These are phyloP conservation scores for Sebastes nivosus DNA, from an alignment of 2,797 vertebrate species.

Conservation along the genomic window DNA sequence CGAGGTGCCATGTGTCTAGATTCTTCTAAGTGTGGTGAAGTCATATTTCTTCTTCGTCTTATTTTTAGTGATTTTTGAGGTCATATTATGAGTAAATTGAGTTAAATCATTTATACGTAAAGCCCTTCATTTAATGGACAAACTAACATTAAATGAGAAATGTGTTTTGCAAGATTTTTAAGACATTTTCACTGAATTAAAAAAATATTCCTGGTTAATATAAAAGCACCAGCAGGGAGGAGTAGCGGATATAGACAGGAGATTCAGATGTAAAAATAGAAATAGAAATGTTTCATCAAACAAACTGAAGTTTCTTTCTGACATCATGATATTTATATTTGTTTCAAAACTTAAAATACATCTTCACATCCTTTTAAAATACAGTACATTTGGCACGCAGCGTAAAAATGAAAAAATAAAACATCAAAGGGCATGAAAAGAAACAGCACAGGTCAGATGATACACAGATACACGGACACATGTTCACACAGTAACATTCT, in stretches of 20 bases:
- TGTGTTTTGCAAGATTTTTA: background rate
- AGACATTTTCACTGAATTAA: background rate
- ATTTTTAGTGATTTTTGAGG: background rate
- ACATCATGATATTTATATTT: conserved; percentile 92
- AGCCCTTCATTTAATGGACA: background rate
- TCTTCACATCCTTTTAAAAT: conserved; percentile 96
- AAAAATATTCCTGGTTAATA: background rate
- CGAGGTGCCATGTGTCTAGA: too few species aligned
- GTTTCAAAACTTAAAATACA: conserved; percentile 87
- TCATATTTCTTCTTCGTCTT: too few species aligned
- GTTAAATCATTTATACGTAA: background rate
- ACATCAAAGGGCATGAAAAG: conserved; percentile 83
- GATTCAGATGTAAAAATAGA: background rate
- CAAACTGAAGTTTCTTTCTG: conserved; percentile 53
- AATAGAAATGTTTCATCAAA: background rate
- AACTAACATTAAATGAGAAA: background rate
- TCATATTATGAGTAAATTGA: background rate
- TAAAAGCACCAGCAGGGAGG: background rate
- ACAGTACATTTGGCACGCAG: conserved; percentile 98
- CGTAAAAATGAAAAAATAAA: conserved; percentile 69
- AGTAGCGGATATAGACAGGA: background rate
- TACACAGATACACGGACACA: conserved; percentile 86
- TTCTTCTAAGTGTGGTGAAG: too few species aligned
- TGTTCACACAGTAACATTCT: conserved; percentile 53
- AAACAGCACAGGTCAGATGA: conserved; percentile 79